A percentile compares a stretch with the other conserved stretches of the same genome.
Evolutionary conservation across 2,797 vertebrate genomes (phyloP).

Genomic region (Telmatherina bonti): DNA sequence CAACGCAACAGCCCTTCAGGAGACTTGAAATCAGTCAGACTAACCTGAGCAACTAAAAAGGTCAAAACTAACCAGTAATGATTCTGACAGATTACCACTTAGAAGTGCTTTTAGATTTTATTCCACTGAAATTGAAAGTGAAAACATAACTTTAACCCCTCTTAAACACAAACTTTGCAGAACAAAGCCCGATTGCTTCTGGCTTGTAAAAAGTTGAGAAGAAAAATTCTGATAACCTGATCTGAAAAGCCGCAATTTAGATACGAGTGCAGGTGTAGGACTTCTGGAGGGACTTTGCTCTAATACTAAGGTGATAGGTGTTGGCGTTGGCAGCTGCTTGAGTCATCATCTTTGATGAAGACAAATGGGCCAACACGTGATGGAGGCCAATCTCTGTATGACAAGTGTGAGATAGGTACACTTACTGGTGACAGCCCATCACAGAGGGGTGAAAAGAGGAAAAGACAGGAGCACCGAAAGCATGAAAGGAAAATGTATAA

Average conservation of each 20-base stretch:
- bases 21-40: too few relatives aligned
- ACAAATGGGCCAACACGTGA: constrained; percentile 48
- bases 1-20: too few relatives aligned
- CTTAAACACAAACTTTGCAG: background rate
- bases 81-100: too few relatives aligned
- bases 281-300: constrained; percentile 3
- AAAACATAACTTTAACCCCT: too few relatives aligned
- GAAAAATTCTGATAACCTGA: background rate
- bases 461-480: constrained; percentile 17
- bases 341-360: constrained; percentile 44
- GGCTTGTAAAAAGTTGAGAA: background rate
- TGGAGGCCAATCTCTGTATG: constrained; percentile 25
- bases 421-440: constrained; percentile 37
- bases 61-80: too few relatives aligned
- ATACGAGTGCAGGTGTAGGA: background rate
- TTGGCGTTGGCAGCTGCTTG: constrained; percentile 6
- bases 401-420: constrained; percentile 35
- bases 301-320: constrained; percentile 27
- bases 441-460: constrained; percentile 18
- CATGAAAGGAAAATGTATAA: constrained; percentile 33
- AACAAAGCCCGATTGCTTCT: background rate
- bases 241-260: constrained; percentile 3
- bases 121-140: too few relatives aligned
- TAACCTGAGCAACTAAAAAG: too few relatives aligned
- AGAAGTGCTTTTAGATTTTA: too few relatives aligned